Percentiles rank a stretch among this genome's conserved stretches.
Evolutionary conservation across 2,888 invertebrate species (phyloP).

Genomic region (Pollenia labialis): DNA sequence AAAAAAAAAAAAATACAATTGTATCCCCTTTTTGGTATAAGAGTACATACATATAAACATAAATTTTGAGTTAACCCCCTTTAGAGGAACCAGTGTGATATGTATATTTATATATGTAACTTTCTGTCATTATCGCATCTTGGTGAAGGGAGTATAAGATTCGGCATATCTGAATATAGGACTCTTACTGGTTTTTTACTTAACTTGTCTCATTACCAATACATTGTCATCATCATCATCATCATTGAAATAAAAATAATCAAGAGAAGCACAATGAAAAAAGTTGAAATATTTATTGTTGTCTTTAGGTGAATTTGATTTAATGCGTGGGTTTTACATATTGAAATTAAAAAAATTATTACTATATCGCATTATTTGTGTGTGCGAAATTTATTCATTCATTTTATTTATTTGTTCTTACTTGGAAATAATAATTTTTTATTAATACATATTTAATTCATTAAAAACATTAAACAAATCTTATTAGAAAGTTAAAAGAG

Average conservation of each 20-base stretch:
- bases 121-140: too few relatives aligned
- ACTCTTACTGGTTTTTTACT: slow-evolving; percentile 15
- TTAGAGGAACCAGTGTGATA: too few relatives aligned
- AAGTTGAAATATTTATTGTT: slow-evolving; percentile 48
- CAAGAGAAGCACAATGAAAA: slow-evolving; percentile 48
- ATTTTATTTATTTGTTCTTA: slow-evolving; percentile 32
- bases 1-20: too few relatives aligned
- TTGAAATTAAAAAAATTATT: slow-evolving; percentile 39
- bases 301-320: slow-evolving; percentile 57
- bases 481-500: slow-evolving; percentile 14
- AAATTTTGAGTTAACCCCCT: too few relatives aligned
- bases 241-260: slow-evolving; percentile 29
- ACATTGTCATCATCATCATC: slow-evolving; percentile 37
- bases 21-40: too few relatives aligned
- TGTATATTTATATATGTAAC: too few relatives aligned
- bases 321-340: slow-evolving; percentile 64
- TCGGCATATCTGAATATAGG: too few relatives aligned
- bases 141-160: too few relatives aligned
- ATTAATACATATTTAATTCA: not conserved
- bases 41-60: too few relatives aligned
- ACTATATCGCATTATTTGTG: slow-evolving; percentile 6
- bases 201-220: slow-evolving; percentile 46
- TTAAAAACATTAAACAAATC: not conserved
- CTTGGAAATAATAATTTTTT: slow-evolving; percentile 42
- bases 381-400: not conserved